Evolutionary conservation across 2,797 vertebrate genomes (phyloP).

Genomic region (Nannoperca obscura): DNA sequence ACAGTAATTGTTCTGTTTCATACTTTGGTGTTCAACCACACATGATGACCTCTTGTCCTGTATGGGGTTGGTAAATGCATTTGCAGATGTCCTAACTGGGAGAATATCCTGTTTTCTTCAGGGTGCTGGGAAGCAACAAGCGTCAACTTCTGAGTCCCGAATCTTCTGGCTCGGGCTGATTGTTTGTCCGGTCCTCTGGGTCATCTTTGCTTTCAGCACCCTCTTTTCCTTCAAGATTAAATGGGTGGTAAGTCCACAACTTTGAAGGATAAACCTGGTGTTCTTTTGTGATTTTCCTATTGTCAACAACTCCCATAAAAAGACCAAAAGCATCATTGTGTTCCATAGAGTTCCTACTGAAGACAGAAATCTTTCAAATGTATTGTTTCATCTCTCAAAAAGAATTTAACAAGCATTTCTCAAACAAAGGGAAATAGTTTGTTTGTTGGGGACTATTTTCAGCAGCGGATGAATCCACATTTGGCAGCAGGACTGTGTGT

Average conservation of each 20-base stretch:
- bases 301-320: not conserved
- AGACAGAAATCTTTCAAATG: not conserved
- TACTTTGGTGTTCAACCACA: not conserved
- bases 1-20: not conserved
- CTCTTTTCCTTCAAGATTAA: slow-evolving; percentile 94
- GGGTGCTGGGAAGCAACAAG: slow-evolving; percentile 71
- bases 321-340: not conserved
- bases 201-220: slow-evolving; percentile 92
- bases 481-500: not conserved
- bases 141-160: slow-evolving; percentile 88
- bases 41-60: slow-evolving; percentile 29
- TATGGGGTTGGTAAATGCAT: not conserved
- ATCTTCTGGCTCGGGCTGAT: slow-evolving; percentile 97
- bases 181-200: slow-evolving; percentile 92
- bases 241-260: slow-evolving; percentile 92
- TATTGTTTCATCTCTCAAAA: not conserved
- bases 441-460: not conserved
- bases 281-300: not conserved
- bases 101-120: slow-evolving; percentile 73
- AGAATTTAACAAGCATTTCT: not conserved
- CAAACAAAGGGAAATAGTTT: not conserved
- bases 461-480: not conserved
- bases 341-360: not conserved
- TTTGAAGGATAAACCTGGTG: not conserved
- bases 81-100: slow-evolving; percentile 51